These are phyloP conservation scores for Diarsia rubi DNA, from an alignment of 2,888 invertebrate species.

Conservation along the genomic window DNA sequence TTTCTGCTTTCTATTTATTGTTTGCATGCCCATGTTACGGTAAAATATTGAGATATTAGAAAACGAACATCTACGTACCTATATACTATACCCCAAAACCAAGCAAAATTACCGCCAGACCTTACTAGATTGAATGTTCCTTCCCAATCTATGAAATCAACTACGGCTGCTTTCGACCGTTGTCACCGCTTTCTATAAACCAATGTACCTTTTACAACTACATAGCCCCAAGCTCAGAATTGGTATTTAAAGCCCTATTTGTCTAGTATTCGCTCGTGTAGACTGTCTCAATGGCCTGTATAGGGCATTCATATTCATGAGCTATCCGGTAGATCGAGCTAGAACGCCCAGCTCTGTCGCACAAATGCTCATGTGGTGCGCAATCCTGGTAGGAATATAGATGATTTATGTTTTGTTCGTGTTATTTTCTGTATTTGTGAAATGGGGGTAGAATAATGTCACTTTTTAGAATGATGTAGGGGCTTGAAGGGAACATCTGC, in stretches of 20 bases:
- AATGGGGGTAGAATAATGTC: neutral
- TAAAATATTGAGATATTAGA: too few species aligned
- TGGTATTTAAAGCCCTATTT: conserved; percentile 63
- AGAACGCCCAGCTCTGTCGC: conserved; percentile 36
- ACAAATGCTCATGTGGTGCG: conserved; percentile 47
- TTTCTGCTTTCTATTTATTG: too few species aligned
- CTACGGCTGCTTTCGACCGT: neutral
- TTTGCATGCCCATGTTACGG: too few species aligned
- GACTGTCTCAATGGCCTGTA: conserved; percentile 49
- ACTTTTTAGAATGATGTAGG: conserved; percentile 2
- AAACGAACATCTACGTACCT: too few species aligned
- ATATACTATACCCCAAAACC: too few species aligned
- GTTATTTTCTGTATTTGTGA: conserved; percentile 43
- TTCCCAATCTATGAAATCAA: neutral
- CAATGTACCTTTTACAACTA: conserved; percentile 32
- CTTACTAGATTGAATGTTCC: neutral
- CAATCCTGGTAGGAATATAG: conserved; percentile 30
- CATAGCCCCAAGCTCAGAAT: conserved; percentile 20
- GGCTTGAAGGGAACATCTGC: neutral
- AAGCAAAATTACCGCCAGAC: too few species aligned
- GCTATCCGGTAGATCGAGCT: conserved; percentile 39
- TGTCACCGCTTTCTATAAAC: conserved; percentile 2
- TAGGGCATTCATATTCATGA: conserved; percentile 66
- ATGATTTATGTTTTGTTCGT: conserved; percentile 38
- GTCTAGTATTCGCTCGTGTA: conserved; percentile 44